These are phyloP conservation scores for Laspeyria flexula DNA, from an alignment of 2,888 invertebrate species.

Conservation along the genomic window DNA sequence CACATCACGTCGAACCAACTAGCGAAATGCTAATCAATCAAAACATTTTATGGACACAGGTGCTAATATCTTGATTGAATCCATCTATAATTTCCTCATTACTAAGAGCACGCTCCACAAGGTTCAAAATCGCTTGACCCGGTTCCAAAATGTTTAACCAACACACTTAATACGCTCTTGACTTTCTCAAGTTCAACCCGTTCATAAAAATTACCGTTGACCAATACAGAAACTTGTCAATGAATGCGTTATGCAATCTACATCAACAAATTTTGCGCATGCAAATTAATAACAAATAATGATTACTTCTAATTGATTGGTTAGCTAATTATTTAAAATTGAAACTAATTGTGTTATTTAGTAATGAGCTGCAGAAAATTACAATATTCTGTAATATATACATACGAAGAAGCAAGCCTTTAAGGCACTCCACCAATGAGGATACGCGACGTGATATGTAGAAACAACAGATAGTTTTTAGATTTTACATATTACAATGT, in stretches of 20 bases:
- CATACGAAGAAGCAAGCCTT: too few species aligned
- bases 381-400: too few species aligned
- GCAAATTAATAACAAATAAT: background rate
- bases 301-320: background rate
- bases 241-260: constrained; percentile 22
- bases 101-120: background rate
- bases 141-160: constrained; percentile 42
- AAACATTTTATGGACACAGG: background rate
- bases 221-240: constrained; percentile 25
- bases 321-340: too few species aligned
- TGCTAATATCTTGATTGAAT: background rate
- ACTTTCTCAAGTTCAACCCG: constrained; percentile 49
- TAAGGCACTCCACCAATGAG: too few species aligned
- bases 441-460: too few species aligned
- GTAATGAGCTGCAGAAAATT: too few species aligned
- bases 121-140: constrained; percentile 41
- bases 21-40: background rate
- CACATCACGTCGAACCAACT: too few species aligned
- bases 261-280: constrained; percentile 14
- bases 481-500: too few species aligned
- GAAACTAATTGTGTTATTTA: too few species aligned
- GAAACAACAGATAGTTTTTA: too few species aligned
- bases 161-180: constrained; percentile 36
- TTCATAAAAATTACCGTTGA: constrained; percentile 37
- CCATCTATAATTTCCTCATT: background rate